Evolutionary conservation across 2,113 vertebrate genomes (phyloP).

Genomic region (Podiceps cristatus): DNA sequence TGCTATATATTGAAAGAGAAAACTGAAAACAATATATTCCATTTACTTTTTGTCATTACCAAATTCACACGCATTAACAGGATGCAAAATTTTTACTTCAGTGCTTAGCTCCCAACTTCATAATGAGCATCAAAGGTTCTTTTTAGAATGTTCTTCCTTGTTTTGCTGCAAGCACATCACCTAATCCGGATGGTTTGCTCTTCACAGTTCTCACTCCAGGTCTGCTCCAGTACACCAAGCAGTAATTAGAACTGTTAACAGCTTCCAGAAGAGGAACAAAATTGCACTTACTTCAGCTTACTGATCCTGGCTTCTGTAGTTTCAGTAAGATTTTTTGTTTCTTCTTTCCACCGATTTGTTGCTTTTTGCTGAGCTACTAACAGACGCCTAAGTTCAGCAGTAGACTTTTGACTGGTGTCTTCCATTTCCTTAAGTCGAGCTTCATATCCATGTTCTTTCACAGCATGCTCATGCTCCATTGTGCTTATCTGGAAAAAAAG

Average conservation of each 20-base stretch:
- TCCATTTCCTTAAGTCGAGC: constrained; percentile 87
- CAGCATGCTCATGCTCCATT: constrained; percentile 88
- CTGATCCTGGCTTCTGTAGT: constrained; percentile 82
- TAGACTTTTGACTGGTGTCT: constrained; percentile 83
- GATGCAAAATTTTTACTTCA: neutral
- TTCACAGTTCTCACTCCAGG: neutral
- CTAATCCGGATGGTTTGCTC: neutral
- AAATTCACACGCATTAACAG: neutral
- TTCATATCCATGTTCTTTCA: constrained; percentile 86
- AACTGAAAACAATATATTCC: neutral
- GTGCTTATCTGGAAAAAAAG: constrained; percentile 81
- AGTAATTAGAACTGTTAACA: neutral
- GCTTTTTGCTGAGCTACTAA: constrained; percentile 88
- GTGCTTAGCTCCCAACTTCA: neutral
- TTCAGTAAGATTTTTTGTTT: constrained; percentile 83
- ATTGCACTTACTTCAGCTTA: constrained; percentile 83
- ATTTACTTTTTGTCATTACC: neutral
- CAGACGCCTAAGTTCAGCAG: constrained; percentile 83
- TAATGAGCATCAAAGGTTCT: neutral
- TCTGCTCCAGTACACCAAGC: neutral
- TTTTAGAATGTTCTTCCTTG: neutral
- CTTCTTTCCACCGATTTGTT: constrained; percentile 89
- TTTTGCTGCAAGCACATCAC: neutral
- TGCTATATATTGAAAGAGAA: neutral
- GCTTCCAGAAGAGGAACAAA: neutral